Evolutionary conservation across 2,113 vertebrate genomes (phyloP).

Genomic region (Centrocercus urophasianus): DNA sequence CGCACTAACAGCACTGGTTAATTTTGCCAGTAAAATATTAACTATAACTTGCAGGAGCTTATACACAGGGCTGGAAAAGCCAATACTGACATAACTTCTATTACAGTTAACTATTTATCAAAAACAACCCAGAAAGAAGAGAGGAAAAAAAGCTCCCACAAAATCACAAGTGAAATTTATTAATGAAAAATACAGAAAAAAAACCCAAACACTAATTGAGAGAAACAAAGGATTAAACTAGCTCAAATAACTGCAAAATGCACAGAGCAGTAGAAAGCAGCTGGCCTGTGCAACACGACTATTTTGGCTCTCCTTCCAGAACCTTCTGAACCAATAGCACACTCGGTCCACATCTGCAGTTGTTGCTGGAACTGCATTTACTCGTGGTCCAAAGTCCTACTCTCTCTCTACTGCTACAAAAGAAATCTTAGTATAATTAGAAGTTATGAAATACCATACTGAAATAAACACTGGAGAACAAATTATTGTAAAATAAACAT

Average conservation of each 20-base stretch:
- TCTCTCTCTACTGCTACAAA: background rate
- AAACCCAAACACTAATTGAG: background rate
- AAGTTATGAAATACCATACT: background rate
- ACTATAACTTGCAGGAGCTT: background rate
- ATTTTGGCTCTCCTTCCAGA: background rate
- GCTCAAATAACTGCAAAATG: background rate
- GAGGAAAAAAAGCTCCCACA: background rate
- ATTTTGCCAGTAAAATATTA: background rate
- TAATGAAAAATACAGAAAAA: background rate
- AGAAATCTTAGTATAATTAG: background rate
- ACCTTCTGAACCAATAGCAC: background rate
- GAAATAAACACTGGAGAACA: constrained; percentile 34
- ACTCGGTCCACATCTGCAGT: background rate
- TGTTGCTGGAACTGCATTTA: background rate
- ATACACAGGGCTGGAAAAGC: background rate
- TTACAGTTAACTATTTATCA: background rate
- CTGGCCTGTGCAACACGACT: background rate
- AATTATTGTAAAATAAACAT: constrained; percentile 14
- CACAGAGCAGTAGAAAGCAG: background rate
- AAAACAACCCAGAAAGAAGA: background rate
- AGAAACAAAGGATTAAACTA: background rate
- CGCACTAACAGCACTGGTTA: background rate
- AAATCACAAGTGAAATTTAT: background rate
- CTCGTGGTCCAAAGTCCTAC: background rate
- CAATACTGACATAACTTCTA: background rate